Evolutionary conservation across 2,797 vertebrate species (phyloP).

Genomic region (Pteropus rufus): DNA sequence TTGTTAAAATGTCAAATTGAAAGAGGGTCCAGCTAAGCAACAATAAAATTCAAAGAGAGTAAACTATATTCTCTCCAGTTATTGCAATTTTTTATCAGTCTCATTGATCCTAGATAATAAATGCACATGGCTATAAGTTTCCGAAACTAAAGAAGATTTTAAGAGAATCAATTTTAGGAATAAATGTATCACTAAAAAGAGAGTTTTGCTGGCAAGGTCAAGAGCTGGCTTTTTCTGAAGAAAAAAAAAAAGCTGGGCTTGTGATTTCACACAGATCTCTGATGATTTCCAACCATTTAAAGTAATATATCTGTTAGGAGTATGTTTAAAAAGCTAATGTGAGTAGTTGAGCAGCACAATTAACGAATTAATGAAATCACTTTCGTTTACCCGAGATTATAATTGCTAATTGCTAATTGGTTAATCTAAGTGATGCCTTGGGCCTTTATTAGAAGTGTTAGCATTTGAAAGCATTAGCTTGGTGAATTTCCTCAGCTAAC

Average conservation of each 20-base stretch:
- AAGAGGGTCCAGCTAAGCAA: constrained; percentile 51
- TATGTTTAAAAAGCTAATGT: constrained; percentile 16
- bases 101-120: constrained; percentile 59
- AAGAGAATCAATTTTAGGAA: constrained; percentile 47
- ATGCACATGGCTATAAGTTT: constrained; percentile 40
- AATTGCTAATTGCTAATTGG: constrained; percentile 32
- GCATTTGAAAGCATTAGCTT: neutral
- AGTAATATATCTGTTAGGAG: neutral
- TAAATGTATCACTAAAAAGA: constrained; percentile 24
- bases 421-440: neutral
- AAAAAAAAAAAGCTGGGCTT: neutral
- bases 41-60: constrained; percentile 57
- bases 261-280: neutral
- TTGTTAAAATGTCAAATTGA: constrained; percentile 72
- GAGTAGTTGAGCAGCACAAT: neutral
- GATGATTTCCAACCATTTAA: constrained; percentile 31
- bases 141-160: constrained; percentile 44
- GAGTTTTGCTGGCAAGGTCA: constrained; percentile 14
- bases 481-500: constrained; percentile 39
- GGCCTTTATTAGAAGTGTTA: constrained; percentile 14
- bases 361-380: constrained; percentile 31
- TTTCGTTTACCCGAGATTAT: constrained; percentile 13
- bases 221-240: neutral
- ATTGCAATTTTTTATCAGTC: constrained; percentile 44
- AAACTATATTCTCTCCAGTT: constrained; percentile 43